Evolutionary conservation across 2,888 invertebrate genomes (phyloP).

Genomic region (Lepidocyrtinus sp.): DNA sequence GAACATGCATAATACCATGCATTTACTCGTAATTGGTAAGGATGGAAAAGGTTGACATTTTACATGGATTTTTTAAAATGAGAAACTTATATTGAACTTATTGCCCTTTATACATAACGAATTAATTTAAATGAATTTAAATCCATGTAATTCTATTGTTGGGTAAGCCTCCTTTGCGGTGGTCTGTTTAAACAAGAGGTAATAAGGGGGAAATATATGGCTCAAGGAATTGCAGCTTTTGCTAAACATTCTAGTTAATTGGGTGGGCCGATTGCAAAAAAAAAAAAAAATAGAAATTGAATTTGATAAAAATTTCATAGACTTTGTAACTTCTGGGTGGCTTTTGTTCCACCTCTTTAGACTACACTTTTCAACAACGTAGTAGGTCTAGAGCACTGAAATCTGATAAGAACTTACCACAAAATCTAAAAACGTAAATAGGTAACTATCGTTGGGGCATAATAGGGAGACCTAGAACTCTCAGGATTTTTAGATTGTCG

Average conservation of each 20-base stretch:
- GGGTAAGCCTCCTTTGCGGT: not conserved
- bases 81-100: too few species aligned
- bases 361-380: conserved; percentile 2
- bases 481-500: too few species aligned
- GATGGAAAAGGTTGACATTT: too few species aligned
- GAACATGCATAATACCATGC: too few species aligned
- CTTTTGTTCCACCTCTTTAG: conserved; percentile 39
- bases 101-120: too few species aligned
- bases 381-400: too few species aligned
- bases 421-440: too few species aligned
- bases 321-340: conserved; percentile 59
- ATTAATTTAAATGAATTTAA: conserved; percentile 40
- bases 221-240: not conserved
- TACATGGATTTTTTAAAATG: too few species aligned
- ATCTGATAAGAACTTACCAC: too few species aligned
- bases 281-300: conserved; percentile 58
- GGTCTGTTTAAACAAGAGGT: not conserved
- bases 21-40: too few species aligned
- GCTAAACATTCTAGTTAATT: conserved; percentile 34
- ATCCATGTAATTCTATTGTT: conserved; percentile 30
- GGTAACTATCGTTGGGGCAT: too few species aligned
- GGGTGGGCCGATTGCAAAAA: conserved; percentile 43
- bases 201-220: not conserved
- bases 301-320: conserved; percentile 53
- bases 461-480: too few species aligned